phyloP scores from a whole-genome alignment of 2,888 invertebrate species.

The Melinopterus prodromus region DNA sequence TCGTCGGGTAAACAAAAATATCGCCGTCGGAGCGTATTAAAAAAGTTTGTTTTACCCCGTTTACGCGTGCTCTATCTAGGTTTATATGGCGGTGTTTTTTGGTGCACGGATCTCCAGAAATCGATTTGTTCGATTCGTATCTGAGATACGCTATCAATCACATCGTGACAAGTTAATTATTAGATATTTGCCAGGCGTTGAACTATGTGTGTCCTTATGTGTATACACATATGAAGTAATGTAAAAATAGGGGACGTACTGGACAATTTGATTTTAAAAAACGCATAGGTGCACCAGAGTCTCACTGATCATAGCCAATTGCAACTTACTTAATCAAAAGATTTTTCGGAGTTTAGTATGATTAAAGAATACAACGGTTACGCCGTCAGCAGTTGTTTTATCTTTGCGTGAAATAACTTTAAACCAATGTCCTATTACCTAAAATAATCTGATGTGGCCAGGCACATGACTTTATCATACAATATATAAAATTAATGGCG shows the following conservation, averaged over 20 bases:
- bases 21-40: conserved; percentile 6
- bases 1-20: conserved; percentile 37
- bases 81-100: background rate
- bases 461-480: too few species aligned
- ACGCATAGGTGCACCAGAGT: too few species aligned
- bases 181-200: background rate
- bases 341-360: too few species aligned
- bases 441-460: too few species aligned
- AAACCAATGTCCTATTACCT: too few species aligned
- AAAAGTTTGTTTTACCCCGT: background rate
- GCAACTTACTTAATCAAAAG: too few species aligned
- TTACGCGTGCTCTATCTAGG: background rate
- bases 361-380: too few species aligned
- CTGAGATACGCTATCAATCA: background rate
- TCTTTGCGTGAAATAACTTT: too few species aligned
- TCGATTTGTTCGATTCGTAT: conserved; percentile 4
- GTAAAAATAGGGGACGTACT: background rate
- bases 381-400: too few species aligned
- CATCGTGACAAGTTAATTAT: background rate
- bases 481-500: too few species aligned
- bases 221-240: background rate
- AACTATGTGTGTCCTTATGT: background rate
- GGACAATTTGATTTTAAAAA: too few species aligned
- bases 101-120: background rate
- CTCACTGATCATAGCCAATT: too few species aligned